Evolutionary conservation across 2,888 invertebrate genomes (phyloP).

Genomic region (Drosophila merina): DNA sequence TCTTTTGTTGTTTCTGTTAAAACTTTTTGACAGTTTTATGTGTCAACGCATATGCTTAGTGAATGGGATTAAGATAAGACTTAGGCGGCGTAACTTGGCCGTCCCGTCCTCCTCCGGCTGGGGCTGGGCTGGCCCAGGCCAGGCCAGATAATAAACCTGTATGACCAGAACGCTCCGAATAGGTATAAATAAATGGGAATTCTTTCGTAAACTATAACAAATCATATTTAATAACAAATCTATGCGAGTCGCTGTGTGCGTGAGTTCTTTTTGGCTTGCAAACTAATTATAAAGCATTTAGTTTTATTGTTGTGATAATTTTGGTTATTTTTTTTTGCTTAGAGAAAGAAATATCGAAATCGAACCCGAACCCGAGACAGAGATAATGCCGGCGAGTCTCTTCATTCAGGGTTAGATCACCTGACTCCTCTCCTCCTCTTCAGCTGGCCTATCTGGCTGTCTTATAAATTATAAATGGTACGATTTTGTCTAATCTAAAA

Average conservation of each 20-base stretch:
- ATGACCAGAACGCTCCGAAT: conserved; percentile 26
- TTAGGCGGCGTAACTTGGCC: conserved; percentile 58
- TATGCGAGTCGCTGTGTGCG: neutral
- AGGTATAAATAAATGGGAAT: conserved; percentile 36
- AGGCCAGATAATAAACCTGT: conserved; percentile 69
- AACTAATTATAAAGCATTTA: conserved; percentile 82
- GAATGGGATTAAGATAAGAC: conserved; percentile 76
- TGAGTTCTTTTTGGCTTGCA: conserved; percentile 51
- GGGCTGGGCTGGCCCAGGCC: neutral
- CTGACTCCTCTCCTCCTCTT: conserved; percentile 4
- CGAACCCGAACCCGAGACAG: conserved; percentile 3
- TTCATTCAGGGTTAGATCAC: conserved; percentile 52
- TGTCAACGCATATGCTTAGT: conserved; percentile 69
- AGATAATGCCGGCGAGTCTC: conserved; percentile 47
- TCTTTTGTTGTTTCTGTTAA: conserved; percentile 19
- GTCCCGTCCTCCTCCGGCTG: neutral
- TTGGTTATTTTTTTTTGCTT: conserved; percentile 31
- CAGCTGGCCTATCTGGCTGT: conserved; percentile 44
- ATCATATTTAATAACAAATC: conserved; percentile 53
- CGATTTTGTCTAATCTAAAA: conserved; percentile 52
- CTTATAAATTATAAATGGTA: conserved; percentile 58
- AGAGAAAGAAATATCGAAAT: conserved; percentile 26
- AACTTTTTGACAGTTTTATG: conserved; percentile 78
- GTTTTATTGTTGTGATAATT: conserved; percentile 81
- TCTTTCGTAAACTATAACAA: conserved; percentile 60